Evolutionary conservation across 1,140 invertebrate genomes (phyloP).

Genomic region (Nilaparvata lugens): DNA sequence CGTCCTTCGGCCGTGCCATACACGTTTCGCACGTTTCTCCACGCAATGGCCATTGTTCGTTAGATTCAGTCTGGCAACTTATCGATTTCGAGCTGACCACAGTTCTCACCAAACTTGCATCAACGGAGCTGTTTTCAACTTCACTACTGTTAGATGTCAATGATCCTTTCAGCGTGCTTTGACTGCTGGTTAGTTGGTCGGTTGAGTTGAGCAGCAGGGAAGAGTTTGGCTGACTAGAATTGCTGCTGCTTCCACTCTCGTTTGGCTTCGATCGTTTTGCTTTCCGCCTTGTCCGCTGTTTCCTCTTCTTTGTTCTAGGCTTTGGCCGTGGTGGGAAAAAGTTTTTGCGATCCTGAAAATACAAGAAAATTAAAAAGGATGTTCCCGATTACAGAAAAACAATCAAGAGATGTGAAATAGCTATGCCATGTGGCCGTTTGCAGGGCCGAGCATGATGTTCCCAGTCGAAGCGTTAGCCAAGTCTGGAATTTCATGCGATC

Average conservation of each 20-base stretch:
- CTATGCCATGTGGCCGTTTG: no score
- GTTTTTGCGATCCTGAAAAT: constrained; percentile 10
- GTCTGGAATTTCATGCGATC: no score
- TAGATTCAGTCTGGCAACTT: background rate
- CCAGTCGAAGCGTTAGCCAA: no score
- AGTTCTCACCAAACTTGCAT: background rate
- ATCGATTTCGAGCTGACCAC: background rate
- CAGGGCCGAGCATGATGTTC: no score
- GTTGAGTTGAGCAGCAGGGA: no score
- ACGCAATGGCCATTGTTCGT: background rate
- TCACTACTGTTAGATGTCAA: no score
- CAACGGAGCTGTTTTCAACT: no score
- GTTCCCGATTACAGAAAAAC: background rate
- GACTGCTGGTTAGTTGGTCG: no score
- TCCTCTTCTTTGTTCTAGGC: background rate
- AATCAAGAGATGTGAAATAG: no score
- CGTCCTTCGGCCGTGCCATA: constrained; percentile 8
- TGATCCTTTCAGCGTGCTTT: no score
- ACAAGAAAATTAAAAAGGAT: background rate
- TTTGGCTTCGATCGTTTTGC: background rate
- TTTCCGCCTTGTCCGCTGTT: background rate
- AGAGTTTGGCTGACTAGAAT: no score
- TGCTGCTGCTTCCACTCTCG: background rate
- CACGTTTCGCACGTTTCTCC: constrained; percentile 11
- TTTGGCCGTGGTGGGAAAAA: constrained; percentile 11